Evolutionary conservation across 2,888 invertebrate species (phyloP), one percentile per base, ranked within the genome.

Genomic region (Sicus ferrugineus): DNA sequence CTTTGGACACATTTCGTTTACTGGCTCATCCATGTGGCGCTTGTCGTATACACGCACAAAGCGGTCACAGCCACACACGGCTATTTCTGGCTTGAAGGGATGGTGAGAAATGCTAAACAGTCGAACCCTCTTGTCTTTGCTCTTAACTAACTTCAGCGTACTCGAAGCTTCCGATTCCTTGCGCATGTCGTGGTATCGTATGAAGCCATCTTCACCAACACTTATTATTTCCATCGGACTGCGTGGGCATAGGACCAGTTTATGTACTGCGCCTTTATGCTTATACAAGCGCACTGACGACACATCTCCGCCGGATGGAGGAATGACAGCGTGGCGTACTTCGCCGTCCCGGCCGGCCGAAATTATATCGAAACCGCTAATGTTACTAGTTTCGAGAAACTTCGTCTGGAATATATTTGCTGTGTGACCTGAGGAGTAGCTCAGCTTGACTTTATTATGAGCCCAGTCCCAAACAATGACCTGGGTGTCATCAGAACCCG

Each of bases 401-500:
- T 96, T 97, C 78, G 90, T 90, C 81, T 96, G 95, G 84, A 97
- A 97, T 67, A 97, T 93, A 82, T 97, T 97, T 46, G 91, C 90
- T 73, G 89, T 88, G 86, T 97, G 97, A 2, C 94, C 94, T 23
- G 93, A 94, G 76, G 90, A 89, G 77, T 93, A 92, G 3, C 88
- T 88, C 74, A 92, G 87, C 42, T 90, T 83, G 1, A 89, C 87
- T 73, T 88, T 89, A 67, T 91, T 91, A 14, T 88, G 85, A 19
- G 93, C 90, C 97, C 97, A 97, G 82, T 97, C 93, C 97, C 97
- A 97, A 11, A 98, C 86, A 14, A 93, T 89, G 6, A 97, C 90
- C 72, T 89, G 89, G 63, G 92, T 89, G 86, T 98, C 97, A 86
- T 98, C 97, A 0, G 97, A 96, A 0, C 96, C 96, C 75, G 95